Evolutionary conservation across 2,888 invertebrate genomes (phyloP), one percentile per base, ranked within the genome.

Genomic region (Amaurobius ferox): DNA sequence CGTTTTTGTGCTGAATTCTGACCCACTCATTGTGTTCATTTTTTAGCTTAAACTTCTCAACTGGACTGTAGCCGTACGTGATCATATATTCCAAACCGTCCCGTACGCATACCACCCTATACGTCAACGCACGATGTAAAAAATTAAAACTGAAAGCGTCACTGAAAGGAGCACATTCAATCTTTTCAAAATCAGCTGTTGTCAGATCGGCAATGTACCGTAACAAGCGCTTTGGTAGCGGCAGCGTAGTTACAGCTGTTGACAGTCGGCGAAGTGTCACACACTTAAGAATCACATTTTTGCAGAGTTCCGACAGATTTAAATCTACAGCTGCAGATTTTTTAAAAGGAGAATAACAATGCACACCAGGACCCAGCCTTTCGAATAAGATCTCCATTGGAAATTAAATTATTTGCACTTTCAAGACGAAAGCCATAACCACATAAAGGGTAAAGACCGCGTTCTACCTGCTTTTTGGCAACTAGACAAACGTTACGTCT

Each of bases 171-270:
- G 88, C 88, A 68, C 88, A 88, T 61, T 88, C 88, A 7, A 88
- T 78, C 62, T 90, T 88, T 77, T 90, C 89, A 85, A 90, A 90
- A 87, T 90, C 90, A 30, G 89, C 88, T 11, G 90, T 90, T 74
- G 89, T 80, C 72, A 90, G 89, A 23, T 89, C 90, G 66, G 89
- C 88, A 30, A 90, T 79, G 78, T 89, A 90, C 72, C 89, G 88
- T 83, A 89, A 88, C 30, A 90, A 74, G 16, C 89, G 77, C 48
- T 78, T 89, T 16, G 90, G 90, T 64, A 90, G 85, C 19, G 89
- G 90, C 71, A 90, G 86, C 66, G 88, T 86, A 26, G 74, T 87
- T 44, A 89, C 88, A 85, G 88, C 88, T 72, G 89, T 88, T 67
- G 88, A 73, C 16, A 90, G 88, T 11, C 89, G 89, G 26, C 88